Base-by-base conservation (phyloP, 2,113 vertebrate species). In the Pelmatolapia mariae region DNA sequence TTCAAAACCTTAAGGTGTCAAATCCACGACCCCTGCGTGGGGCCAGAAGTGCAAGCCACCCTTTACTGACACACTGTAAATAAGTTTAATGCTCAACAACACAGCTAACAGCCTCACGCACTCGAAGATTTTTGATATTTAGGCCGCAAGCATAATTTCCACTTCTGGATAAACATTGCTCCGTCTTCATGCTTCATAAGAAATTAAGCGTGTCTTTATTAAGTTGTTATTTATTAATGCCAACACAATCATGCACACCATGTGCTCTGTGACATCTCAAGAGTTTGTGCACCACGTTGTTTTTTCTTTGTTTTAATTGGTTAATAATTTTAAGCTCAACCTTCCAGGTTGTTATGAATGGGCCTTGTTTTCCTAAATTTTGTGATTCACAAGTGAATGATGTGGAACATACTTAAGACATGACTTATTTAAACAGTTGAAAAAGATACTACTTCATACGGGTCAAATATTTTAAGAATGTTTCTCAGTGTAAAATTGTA, bases 41-140 rank as follows among this genome's bases (percentile, higher is more conserved):
- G 56, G 13, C 24, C 15, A 59, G 8, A 47, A 47, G 45, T 47
- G 45, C 47, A 50, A 54, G n/a, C 24, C 19, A n/a, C 52, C 52
- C 52, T 53, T 53, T 53, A 53, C 52, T 10, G 52, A 53, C 50
- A 52, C 18, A 61, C 5, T 52, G 47, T 50, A 18, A 50, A 0
- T 3, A 53, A 1, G 52, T 11, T 53, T 53, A 53, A n/a, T 22
- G 52, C n/a, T 22, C 19, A n/a, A 11, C n/a, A 22, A n/a, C 52
- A 22, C n/a, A 40, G 38, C 38, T 40, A 22, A 7, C 9, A 63
- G 59, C 16, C 2, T 63, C 57, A 61, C 0, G 0, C 57, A 33
- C 29, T 61, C 0, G 0, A 61, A 33, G 57, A 61, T 33, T 33
- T 0, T 0, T 61, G 5, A 61, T 1, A 8, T 61, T 33, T 61